These are phyloP conservation scores for Sipha flava DNA, from an alignment of 1,140 invertebrate species.

Conservation along the genomic window DNA sequence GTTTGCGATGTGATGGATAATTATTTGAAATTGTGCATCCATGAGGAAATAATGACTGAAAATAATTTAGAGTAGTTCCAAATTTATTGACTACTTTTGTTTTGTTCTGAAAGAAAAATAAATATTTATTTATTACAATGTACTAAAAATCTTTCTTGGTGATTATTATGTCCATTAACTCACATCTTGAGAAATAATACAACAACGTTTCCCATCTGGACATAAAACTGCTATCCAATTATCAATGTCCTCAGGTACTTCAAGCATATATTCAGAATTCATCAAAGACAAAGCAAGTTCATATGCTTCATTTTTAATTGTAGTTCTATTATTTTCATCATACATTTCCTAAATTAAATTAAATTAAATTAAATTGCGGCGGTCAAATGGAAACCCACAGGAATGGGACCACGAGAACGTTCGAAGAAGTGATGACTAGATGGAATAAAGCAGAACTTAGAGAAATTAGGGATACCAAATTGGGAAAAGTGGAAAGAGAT, in stretches of 20 bases:
- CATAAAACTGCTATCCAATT: slow-evolving; percentile 72
- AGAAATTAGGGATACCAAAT: no score
- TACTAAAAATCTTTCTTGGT: not conserved
- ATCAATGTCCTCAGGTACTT: slow-evolving; percentile 68
- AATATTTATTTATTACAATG: slow-evolving; percentile 23
- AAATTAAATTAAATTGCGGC: no score
- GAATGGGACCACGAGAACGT: no score
- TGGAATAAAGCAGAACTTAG: no score
- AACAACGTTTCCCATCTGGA: slow-evolving; percentile 66
- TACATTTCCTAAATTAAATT: not conserved
- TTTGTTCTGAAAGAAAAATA: slow-evolving; percentile 51
- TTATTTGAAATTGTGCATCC: slow-evolving; percentile 45
- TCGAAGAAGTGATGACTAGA: no score
- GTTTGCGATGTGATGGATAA: slow-evolving; percentile 33
- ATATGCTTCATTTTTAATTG: slow-evolving; percentile 16
- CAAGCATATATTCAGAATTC: slow-evolving; percentile 86
- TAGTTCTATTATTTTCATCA: not conserved
- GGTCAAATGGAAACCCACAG: no score
- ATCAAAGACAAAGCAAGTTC: slow-evolving; percentile 47
- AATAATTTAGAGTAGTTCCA: slow-evolving; percentile 53
- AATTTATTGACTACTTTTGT: slow-evolving; percentile 64
- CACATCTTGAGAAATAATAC: slow-evolving; percentile 67
- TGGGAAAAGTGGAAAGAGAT: no score
- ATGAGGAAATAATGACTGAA: slow-evolving; percentile 66
- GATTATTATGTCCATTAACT: slow-evolving; percentile 7